A percentile compares a stretch with the other conserved stretches of the same genome.
Evolutionary conservation across 2,113 vertebrate genomes (phyloP).

Genomic region (Poeciliopsis turrubarensis): DNA sequence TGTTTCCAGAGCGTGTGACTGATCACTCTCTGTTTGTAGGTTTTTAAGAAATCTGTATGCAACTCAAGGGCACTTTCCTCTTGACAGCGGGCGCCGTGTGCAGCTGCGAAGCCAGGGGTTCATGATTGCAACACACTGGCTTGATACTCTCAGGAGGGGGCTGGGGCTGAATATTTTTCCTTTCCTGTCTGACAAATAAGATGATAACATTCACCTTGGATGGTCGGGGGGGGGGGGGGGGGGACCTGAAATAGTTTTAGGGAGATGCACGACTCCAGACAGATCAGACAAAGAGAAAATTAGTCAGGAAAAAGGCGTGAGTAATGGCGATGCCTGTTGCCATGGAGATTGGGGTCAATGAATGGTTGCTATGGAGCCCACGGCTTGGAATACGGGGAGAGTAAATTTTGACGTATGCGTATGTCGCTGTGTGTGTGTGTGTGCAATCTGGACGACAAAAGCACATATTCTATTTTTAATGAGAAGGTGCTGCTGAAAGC

Average conservation of each 20-base stretch:
- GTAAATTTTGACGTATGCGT: conserved; percentile 42
- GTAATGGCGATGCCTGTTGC: conserved; percentile 72
- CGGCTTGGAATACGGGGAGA: conserved; percentile 64
- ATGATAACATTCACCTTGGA: neutral
- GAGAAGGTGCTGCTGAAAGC: conserved; percentile 13
- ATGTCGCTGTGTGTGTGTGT: conserved; percentile 26
- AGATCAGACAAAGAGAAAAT: conserved; percentile 72
- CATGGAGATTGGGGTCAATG: conserved; percentile 74
- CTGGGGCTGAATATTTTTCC: neutral
- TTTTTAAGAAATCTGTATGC: conserved; percentile 15
- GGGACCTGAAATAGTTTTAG: neutral
- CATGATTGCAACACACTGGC: neutral
- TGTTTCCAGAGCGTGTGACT: conserved; percentile 15
- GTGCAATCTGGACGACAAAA: conserved; percentile 34
- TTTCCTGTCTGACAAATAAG: neutral
- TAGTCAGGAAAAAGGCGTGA: conserved; percentile 57
- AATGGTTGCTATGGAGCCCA: conserved; percentile 72
- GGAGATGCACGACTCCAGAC: conserved; percentile 34
- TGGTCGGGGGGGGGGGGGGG: too few relatives aligned
- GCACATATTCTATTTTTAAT: conserved; percentile 32
- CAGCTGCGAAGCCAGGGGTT: conserved; percentile 13
- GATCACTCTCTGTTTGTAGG: conserved; percentile 17
- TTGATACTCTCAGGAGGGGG: conserved; percentile 10
- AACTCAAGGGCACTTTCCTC: conserved; percentile 36
- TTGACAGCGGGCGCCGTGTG: conserved; percentile 11